A percentile compares a stretch with the other conserved stretches of the same genome.
Evolutionary conservation across 2,113 vertebrate genomes (phyloP).

Genomic region (Ctenomys sociabilis): DNA sequence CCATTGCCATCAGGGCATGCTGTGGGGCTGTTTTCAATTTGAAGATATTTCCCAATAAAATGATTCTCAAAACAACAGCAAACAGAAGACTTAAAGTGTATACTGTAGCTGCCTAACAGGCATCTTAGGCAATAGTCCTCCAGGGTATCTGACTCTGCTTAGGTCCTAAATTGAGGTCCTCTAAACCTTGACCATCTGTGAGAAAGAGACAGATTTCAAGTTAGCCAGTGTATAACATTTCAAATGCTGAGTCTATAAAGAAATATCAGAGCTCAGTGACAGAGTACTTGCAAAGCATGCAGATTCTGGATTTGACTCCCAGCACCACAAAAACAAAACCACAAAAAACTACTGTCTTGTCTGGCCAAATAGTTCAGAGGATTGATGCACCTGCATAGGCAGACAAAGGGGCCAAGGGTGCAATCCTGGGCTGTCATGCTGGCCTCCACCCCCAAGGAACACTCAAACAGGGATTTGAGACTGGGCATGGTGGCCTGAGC

Average conservation of each 20-base stretch:
- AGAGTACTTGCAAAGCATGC: not conserved
- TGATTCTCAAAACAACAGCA: not conserved
- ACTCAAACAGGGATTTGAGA: too few relatives aligned
- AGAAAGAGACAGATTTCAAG: not conserved
- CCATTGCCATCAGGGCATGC: too few relatives aligned
- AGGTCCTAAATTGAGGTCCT: not conserved
- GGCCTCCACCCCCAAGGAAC: too few relatives aligned
- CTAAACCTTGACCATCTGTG: not conserved
- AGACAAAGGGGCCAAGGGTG: too few relatives aligned
- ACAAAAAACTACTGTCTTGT: not conserved
- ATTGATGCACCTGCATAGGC: too few relatives aligned
- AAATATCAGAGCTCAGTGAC: not conserved
- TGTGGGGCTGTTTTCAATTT: not conserved
- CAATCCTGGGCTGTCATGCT: too few relatives aligned
- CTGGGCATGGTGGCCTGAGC: too few relatives aligned
- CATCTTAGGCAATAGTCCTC: not conserved
- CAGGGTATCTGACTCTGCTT: not conserved
- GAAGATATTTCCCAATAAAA: slow-evolving; percentile 27
- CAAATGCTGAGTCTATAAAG: not conserved
- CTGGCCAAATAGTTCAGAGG: too few relatives aligned
- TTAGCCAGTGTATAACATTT: not conserved
- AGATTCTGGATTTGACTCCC: not conserved
- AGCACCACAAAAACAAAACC: not conserved
- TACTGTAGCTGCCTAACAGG: not conserved
- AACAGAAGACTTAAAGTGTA: not conserved